Evolutionary conservation across 2,797 vertebrate genomes (phyloP), one percentile per base, ranked within the genome.

Genomic region (Esox lucius): DNA sequence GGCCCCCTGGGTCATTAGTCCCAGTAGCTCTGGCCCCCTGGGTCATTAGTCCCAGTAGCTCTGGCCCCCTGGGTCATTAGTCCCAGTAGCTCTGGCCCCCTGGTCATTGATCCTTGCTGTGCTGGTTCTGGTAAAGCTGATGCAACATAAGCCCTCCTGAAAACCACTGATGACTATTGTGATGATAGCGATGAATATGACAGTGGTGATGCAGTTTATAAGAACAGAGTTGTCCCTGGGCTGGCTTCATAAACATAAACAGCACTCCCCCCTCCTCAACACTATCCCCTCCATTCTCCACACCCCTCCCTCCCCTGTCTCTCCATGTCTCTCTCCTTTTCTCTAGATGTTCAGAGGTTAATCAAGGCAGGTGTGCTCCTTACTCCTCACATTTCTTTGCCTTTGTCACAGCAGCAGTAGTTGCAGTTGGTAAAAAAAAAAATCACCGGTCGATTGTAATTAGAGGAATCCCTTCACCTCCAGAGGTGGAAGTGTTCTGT

Each of bases 391-490:
- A 90, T 92, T 86, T 88, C 88, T 87, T 88, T 83, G 83, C 80
- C 70, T 82, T 82, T 88, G 87, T 90, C 85, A 87, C 81, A 80
- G 81, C 68, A 5, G 87, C 68, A 78, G 65, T 2, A 49, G 49
- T 6, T 17, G 1, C 49, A 26, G 79, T 31, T 31, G 28, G 28
- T 31, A 31, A 31, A 85, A 71, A 83, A 87, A 86, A 88, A 77
- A 90, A 90, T 87, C 86, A 88, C 81, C 73, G 77, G 85, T 90
- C 88, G 79, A 91, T 90, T 88, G 86, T 88, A 91, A 92, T 92
- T 89, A 89, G 84, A 85, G 83, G 81, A 78, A 75, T 84, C 85
- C 82, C 88, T 85, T 87, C 68, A 65, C 83, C 85, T 85, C 85
- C 78, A 78, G 82, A 87, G 80, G 83, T 79, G 80, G 83, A 83